A percentile compares a stretch with the other conserved stretches of the same genome.
Conservation (phyloP, 2,888 invertebrate species). For the Drosophila kokeensis region DNA sequence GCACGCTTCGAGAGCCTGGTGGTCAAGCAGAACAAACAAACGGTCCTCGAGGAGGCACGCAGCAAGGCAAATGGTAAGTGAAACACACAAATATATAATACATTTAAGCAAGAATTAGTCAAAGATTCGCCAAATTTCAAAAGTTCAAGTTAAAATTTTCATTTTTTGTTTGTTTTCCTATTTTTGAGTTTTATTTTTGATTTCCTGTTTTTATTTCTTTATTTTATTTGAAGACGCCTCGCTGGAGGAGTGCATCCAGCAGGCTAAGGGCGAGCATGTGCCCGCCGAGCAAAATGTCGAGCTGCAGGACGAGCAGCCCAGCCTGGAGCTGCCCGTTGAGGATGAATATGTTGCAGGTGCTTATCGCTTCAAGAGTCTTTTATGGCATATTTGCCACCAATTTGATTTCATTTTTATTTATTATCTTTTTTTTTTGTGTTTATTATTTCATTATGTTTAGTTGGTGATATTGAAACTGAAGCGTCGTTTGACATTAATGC, state of each 20-base stretch:
- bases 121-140: not conserved
- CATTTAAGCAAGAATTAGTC: not conserved
- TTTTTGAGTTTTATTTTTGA: conserved; percentile 26
- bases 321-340: conserved; percentile 62
- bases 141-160: not conserved
- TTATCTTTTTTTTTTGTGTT: conserved; percentile 40
- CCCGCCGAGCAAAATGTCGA: conserved; percentile 85
- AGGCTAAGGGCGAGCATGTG: conserved; percentile 85
- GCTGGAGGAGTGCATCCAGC: conserved; percentile 88
- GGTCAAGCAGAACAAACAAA: conserved; percentile 97
- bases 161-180: conserved; percentile 29
- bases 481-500: conserved; percentile 56
- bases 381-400: not conserved
- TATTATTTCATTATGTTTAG: conserved; percentile 57
- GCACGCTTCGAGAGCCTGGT: conserved; percentile 98
- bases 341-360: conserved; percentile 73
- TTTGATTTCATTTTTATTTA: conserved; percentile 41
- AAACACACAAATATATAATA: not conserved
- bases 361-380: conserved; percentile 33
- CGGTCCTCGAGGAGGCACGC: conserved; percentile 95
- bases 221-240: conserved; percentile 86
- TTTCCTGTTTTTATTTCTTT: conserved; percentile 3
- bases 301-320: conserved; percentile 82
- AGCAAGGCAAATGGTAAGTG: conserved; percentile 93
- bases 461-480: conserved; percentile 71